Base-by-base conservation (phyloP, 2,888 invertebrate species). In the Hemaris fuciformis region DNA sequence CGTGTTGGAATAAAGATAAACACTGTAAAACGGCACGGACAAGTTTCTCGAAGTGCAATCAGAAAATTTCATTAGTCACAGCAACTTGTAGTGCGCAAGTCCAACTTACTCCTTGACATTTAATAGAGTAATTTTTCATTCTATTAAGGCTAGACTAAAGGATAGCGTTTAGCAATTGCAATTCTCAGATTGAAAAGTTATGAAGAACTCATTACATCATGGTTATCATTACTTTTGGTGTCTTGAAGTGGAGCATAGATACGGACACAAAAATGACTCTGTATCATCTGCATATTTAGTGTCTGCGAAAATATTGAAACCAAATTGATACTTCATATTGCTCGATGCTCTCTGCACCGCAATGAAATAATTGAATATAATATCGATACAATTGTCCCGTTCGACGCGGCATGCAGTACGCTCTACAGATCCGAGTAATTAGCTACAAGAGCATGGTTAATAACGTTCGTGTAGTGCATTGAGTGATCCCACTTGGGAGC, bases 41-140 rank as follows among this genome's bases (percentile, higher is more conserved):
- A 34, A 56, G 31, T 31, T 57, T 8, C 13, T 8, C n/a, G 20
- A 57, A 53, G 31, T 53, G 53, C 53, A 53, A 53, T 31, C 8
- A 70, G 68, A 63, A 63, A 67, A 70, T 61, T 57, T 65, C 66
- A 59, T 64, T 63, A 67, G 66, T 69, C 45, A 13, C 23, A 5
- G 45, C 20, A 10, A 20, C 18, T 43, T 20, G 43, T 3, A 43
- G 43, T 20, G 18, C 34, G 8, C 43, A 43, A 38, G 13, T 38
- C 38, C 13, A 5, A 3, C 13, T n/a, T 13, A 38, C 38, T 38
- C n/a, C 38, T 10, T n/a, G 38, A 38, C 38, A 38, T n/a, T 38
- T 38, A 38, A 38, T 38, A 38, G n/a, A 38, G n/a, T n/a, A 38
- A 38, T 38, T 38, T 38, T 38, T 38, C 38, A 38, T 38, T 13